These are phyloP conservation scores for Serinus canaria DNA, from an alignment of 2,113 vertebrate genomes.

Conservation along the genomic window DNA sequence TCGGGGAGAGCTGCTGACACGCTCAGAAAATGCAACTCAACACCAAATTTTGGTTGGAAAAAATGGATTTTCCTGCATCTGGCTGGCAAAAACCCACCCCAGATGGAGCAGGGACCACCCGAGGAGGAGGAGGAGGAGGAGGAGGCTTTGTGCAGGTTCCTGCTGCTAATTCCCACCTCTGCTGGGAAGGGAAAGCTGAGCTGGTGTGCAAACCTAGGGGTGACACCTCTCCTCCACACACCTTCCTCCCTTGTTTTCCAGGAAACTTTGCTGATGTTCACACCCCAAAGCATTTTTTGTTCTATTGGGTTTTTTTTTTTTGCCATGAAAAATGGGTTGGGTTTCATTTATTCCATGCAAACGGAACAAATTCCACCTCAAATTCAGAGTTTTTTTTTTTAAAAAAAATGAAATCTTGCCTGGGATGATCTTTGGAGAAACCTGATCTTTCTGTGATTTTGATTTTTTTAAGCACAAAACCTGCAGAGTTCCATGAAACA, in stretches of 20 bases:
- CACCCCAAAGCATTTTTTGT: background rate
- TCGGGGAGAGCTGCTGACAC: slow-evolving; percentile 8
- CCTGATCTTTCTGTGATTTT: background rate
- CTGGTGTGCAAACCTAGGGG: fast-evolving
- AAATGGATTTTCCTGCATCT: slow-evolving; percentile 12
- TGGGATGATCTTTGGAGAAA: background rate
- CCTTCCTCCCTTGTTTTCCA: background rate
- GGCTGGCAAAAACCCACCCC: background rate
- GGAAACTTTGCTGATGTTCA: background rate
- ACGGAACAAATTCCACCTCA: background rate
- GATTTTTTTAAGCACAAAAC: background rate
- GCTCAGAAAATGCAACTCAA: background rate
- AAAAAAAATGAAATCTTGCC: background rate
- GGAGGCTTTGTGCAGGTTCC: background rate
- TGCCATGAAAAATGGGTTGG: background rate
- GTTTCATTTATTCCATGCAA: background rate
- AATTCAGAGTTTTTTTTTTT: background rate
- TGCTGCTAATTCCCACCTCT: background rate
- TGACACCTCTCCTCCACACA: fast-evolving
- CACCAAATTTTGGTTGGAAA: slow-evolving; percentile 31
- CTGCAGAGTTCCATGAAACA: background rate
- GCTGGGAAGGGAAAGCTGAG: background rate
- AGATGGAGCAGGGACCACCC: background rate
- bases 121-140: background rate
- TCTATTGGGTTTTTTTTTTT: background rate